phyloP scores from a whole-genome alignment of 2,888 invertebrate genomes.

The Hydrotaea diabolus region DNA sequence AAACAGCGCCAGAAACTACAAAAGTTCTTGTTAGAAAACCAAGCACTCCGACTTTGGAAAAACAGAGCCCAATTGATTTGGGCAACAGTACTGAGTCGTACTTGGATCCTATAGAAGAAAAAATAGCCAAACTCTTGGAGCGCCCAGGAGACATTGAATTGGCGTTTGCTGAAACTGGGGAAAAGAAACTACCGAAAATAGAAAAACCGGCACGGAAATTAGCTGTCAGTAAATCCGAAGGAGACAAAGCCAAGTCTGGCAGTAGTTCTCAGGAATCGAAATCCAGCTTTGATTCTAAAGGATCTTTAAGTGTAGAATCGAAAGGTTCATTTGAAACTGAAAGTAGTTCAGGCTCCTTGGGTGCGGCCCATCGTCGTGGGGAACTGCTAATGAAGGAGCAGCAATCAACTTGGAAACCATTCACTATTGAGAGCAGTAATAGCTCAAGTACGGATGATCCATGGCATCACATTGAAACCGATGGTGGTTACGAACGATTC shows the following conservation, averaged over 20 bases:
- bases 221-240: constrained; percentile 80
- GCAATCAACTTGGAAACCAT: constrained; percentile 91
- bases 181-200: constrained; percentile 82
- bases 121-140: constrained; percentile 79
- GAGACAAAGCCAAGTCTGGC: constrained; percentile 77
- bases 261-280: constrained; percentile 82
- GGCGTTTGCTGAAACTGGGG: constrained; percentile 80
- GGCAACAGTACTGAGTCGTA: constrained; percentile 82
- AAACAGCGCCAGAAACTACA: constrained; percentile 67
- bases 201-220: constrained; percentile 80
- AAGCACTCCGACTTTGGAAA: constrained; percentile 84
- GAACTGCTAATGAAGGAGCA: constrained; percentile 84
- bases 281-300: constrained; percentile 85
- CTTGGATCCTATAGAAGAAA: constrained; percentile 80
- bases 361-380: constrained; percentile 86
- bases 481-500: constrained; percentile 83
- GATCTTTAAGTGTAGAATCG: constrained; percentile 86
- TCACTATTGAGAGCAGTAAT: constrained; percentile 91
- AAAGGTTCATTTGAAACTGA: constrained; percentile 88
- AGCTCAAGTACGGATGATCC: constrained; percentile 93
- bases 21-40: constrained; percentile 75
- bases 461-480: constrained; percentile 89
- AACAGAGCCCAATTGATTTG: constrained; percentile 85
- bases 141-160: constrained; percentile 84
- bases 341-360: constrained; percentile 88